These are phyloP conservation scores for Chymomyza fuscimana DNA, from an alignment of 2,888 invertebrate species.

Conservation along the genomic window DNA sequence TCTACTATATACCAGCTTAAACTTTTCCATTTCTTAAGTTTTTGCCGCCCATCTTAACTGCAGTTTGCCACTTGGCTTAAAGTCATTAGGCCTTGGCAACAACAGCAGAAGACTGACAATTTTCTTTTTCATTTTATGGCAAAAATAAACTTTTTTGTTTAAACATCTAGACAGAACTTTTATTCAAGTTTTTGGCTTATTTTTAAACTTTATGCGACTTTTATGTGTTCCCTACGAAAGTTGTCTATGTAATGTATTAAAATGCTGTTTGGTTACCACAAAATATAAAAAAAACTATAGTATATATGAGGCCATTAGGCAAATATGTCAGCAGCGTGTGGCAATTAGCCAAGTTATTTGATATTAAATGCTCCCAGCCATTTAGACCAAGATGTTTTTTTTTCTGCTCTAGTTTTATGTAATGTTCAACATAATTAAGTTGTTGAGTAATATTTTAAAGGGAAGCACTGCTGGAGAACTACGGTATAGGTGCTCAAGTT, in stretches of 20 bases:
- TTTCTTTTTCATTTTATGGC: conserved; percentile 26
- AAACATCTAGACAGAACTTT: conserved; percentile 49
- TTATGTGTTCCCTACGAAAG: conserved; percentile 11
- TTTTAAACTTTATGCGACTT: conserved; percentile 20
- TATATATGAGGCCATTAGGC: conserved; percentile 67
- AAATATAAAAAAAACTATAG: conserved; percentile 31
- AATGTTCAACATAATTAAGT: conserved; percentile 64
- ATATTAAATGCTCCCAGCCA: conserved; percentile 36
- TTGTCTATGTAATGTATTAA: neutral
- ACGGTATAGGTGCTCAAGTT: neutral
- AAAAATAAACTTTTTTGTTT: conserved; percentile 49
- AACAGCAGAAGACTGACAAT: conserved; percentile 19
- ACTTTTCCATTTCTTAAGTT: neutral
- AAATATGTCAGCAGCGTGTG: conserved; percentile 73
- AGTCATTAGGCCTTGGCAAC: conserved; percentile 65
- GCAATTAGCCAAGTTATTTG: conserved; percentile 73
- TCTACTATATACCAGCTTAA: conserved; percentile 10
- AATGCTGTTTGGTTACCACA: conserved; percentile 26
- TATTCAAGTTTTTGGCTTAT: conserved; percentile 52
- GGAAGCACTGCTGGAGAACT: neutral
- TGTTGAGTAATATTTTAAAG: conserved; percentile 21
- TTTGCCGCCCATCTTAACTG: conserved; percentile 23
- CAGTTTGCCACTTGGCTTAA: conserved; percentile 64
- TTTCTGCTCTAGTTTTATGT: conserved; percentile 39
- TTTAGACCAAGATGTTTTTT: neutral